Base-by-base conservation (phyloP, 2,888 invertebrate species). In the Sarcophaga caerulescens region DNA sequence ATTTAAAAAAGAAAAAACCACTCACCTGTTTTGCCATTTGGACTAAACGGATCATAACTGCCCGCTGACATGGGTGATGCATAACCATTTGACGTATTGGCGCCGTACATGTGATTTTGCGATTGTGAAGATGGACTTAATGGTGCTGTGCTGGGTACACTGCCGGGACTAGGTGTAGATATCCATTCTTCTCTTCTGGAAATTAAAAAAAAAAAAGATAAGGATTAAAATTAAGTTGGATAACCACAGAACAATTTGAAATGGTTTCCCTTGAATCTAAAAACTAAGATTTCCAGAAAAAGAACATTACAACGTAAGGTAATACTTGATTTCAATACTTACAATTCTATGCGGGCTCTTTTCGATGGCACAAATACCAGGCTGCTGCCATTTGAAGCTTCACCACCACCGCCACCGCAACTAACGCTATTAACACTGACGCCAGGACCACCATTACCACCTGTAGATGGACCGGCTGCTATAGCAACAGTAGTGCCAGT, bases 11-110 rank as follows among this genome's bases (percentile, higher is more conserved):
- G 4, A 14, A 45, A 44, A n/a, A 8, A 10, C 21, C 8, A 95
- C 96, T 96, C 90, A 97, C 97, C 97, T 95, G 96, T 95, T 95
- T 97, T 97, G 91, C 97, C 97, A 93, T 96, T 97, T 88, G 97
- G 97, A 94, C 97, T 97, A 93, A 97, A 97, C 3, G 97, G 97
- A 90, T 97, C 97, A 94, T 97, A 97, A 95, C 97, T 97, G 93
- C 97, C 96, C 21, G 97, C 96, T 77, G 97, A 97, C 94, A 97
- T 95, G 23, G 97, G 97, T 89, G 97, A 97, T 75, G 97, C 96
- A 93, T 97, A 97, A 79, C 97, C 97, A 90, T 97, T 96, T 60
- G 93, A 93, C 91, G 92, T 92, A 88, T 92, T 93, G 62, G 91
- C 90, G 88, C 91, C 91, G 87, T 92, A 93, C 82, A 91, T 93